Evolutionary conservation across 2,113 vertebrate species (phyloP), one percentile per base, ranked within the genome.

Genomic region (Mesocricetus auratus): DNA sequence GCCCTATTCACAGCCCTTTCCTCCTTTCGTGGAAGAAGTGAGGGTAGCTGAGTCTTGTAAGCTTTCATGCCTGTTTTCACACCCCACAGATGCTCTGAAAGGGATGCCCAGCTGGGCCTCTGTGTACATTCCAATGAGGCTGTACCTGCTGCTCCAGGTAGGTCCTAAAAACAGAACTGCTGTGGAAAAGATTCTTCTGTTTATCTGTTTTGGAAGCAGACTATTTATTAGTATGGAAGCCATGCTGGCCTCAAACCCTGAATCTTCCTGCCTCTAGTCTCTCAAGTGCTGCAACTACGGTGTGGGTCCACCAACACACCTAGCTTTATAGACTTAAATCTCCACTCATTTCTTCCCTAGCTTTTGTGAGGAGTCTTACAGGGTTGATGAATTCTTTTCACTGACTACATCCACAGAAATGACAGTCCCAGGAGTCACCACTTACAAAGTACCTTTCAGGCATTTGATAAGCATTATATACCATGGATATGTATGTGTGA

Each of bases 31-130:
- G 47, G 58, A 56, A 33, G 21, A 71, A 24, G 50, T 9, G 24
- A 73, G 53, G 62, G 69, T 64, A 62, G 71, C 45, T 62, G 86
- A 75, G 53, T 82, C 74, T 21, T 39, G 53, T 39, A 17, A 64
- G 45, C 3, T 62, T 94, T 93, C 71, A 95, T 58, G 22, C 33
- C 97, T 13, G 56, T 93, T 79, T 81, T 33, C 98, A n/a, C 98
- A 64, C 93, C 71, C 42, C 96, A 85, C 91, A 99, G 99, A 96
- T 99, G 99, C 97, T 99, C 99, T 81, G 98, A 98, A 87, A 98
- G 98, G 94, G 98, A 98, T 79, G 97, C 97, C 42, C 95, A 53
- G 15, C 97, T 96, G 96, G 98, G 98, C 53, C 97, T 98, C 89
- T 99, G 99, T 93, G 90, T 93, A 26, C 98, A 79, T 77, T 96